phyloP scores from a whole-genome alignment of 1,140 invertebrate genomes.

The Drosophila bifasciata region DNA sequence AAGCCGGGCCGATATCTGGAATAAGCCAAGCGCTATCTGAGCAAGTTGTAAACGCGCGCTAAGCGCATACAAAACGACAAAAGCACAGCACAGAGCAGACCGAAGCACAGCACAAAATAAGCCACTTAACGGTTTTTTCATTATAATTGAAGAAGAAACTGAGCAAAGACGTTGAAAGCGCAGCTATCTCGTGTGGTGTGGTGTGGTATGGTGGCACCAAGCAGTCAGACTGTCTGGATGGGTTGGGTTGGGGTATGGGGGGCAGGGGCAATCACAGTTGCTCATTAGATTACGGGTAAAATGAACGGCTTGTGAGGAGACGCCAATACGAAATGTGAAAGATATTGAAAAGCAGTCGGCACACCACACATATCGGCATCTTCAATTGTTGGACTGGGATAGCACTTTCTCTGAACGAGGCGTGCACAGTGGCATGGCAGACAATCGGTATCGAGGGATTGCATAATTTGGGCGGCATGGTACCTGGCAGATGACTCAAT shows the following conservation, averaged over 20 bases:
- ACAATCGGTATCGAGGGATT: constrained; percentile 57
- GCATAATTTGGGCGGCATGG: constrained; percentile 59
- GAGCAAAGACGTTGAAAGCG: constrained; percentile 41
- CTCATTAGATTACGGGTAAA: constrained; percentile 75
- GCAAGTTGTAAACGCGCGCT: constrained; percentile 50
- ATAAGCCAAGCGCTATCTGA: constrained; percentile 41
- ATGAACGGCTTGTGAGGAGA: constrained; percentile 25
- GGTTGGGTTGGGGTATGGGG: not conserved
- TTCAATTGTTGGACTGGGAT: constrained; percentile 59
- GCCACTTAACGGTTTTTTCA: constrained; percentile 76
- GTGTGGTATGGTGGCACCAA: not conserved
- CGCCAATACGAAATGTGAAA: constrained; percentile 66
- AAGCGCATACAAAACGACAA: constrained; percentile 58
- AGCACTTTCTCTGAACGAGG: constrained; percentile 67
- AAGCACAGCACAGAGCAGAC: constrained; percentile 7
- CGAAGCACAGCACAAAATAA: constrained; percentile 63
- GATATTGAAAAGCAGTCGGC: constrained; percentile 52
- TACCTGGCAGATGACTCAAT: constrained; percentile 48
- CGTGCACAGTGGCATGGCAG: constrained; percentile 50
- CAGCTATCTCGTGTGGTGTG: constrained; percentile 16
- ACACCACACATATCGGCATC: not conserved
- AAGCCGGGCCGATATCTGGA: constrained; percentile 50
- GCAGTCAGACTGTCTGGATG: too few species aligned
- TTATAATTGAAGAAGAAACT: constrained; percentile 73
- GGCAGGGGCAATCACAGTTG: constrained; percentile 19